Evolutionary conservation across 2,113 vertebrate genomes (phyloP).

Genomic region (Solenodon paradoxus): DNA sequence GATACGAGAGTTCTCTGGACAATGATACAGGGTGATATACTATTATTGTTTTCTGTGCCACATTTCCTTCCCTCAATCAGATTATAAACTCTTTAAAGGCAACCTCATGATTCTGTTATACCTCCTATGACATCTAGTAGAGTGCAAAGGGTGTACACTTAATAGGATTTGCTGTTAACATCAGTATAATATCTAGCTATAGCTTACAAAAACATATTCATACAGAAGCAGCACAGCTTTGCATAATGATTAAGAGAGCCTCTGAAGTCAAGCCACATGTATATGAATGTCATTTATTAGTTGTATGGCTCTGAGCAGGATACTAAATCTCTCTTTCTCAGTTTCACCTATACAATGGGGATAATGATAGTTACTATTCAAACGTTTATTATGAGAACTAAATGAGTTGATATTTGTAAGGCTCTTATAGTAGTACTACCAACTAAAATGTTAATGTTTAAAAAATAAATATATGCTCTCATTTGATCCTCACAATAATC

Average conservation of each 20-base stretch:
- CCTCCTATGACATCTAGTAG: slow-evolving; percentile 15
- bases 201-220: slow-evolving; percentile 13
- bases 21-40: neutral
- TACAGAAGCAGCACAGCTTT: neutral
- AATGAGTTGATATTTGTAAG: slow-evolving; percentile 41
- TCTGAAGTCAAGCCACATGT: neutral
- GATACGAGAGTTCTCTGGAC: neutral
- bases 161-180: slow-evolving; percentile 18
- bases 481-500: slow-evolving; percentile 17
- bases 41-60: slow-evolving; percentile 14
- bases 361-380: neutral
- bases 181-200: neutral
- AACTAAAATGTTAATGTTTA: neutral
- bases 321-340: slow-evolving; percentile 6
- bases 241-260: neutral
- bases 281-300: neutral
- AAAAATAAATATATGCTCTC: slow-evolving; percentile 27
- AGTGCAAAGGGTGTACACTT: slow-evolving; percentile 7
- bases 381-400: slow-evolving; percentile 13
- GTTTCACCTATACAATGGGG: slow-evolving; percentile 27
- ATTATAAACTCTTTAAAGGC: slow-evolving; percentile 17
- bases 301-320: neutral
- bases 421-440: neutral
- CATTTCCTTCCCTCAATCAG: neutral
- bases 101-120: slow-evolving; percentile 14